These are phyloP conservation scores for Notocelia uddmanniana DNA, from an alignment of 2,888 invertebrate genomes.

Conservation along the genomic window DNA sequence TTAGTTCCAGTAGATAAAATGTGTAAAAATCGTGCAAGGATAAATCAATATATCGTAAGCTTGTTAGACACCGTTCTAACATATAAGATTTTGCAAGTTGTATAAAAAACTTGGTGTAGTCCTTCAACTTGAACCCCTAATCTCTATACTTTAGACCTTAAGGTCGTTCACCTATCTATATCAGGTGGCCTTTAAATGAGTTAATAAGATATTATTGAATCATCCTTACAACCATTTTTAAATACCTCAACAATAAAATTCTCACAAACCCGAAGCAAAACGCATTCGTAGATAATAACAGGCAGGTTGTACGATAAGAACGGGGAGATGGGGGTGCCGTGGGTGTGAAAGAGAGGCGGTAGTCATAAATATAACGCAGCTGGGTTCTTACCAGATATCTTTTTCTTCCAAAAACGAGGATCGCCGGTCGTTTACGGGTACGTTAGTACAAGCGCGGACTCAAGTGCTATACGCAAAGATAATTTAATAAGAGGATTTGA, in stretches of 20 bases:
- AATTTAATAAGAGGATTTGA: background rate
- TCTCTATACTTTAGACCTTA: background rate
- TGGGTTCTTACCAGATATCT: constrained; percentile 46
- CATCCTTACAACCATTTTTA: constrained; percentile 37
- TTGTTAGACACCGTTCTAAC: too few relatives aligned
- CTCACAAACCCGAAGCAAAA: constrained; percentile 39
- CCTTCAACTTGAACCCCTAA: background rate
- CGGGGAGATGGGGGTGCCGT: background rate
- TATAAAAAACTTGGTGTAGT: too few relatives aligned
- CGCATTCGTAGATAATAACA: constrained; percentile 42
- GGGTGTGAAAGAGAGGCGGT: constrained; percentile 15
- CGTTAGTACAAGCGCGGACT: background rate
- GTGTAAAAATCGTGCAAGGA: too few relatives aligned
- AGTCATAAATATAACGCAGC: constrained; percentile 46
- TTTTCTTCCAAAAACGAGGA: constrained; percentile 46
- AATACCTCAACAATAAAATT: constrained; percentile 42
- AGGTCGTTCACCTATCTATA: constrained; percentile 9
- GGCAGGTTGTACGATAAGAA: constrained; percentile 29
- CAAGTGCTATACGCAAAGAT: constrained; percentile 6
- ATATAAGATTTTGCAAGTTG: too few relatives aligned
- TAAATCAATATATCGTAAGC: too few relatives aligned
- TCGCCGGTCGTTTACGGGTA: constrained; percentile 41
- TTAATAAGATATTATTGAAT: constrained; percentile 42
- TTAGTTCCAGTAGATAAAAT: too few relatives aligned
- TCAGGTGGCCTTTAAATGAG: constrained; percentile 2